phyloP scores from a whole-genome alignment of 2,797 vertebrate genomes.

The Myoxocephalus aenaeus region DNA sequence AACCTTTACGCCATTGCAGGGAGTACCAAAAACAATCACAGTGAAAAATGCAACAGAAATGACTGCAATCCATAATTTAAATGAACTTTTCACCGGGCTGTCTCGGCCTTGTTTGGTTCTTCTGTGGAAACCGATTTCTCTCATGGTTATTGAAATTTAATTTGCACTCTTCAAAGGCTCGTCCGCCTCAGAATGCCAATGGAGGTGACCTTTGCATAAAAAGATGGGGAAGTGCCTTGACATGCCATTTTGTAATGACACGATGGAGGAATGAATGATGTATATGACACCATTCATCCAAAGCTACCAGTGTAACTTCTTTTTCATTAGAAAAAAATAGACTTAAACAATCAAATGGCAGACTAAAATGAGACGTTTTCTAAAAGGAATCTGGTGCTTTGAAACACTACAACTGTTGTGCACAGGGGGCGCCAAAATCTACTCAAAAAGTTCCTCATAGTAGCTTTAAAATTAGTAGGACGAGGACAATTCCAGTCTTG shows the following conservation, averaged over 20 bases:
- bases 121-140: conserved; percentile 56
- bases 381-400: not conserved
- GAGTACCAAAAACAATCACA: conserved; percentile 57
- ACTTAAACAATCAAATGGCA: not conserved
- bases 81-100: conserved; percentile 56
- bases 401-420: not conserved
- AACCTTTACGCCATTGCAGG: conserved; percentile 68
- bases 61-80: conserved; percentile 69
- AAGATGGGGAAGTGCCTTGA: conserved; percentile 40
- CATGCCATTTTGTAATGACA: conserved; percentile 40
- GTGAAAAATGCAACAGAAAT: conserved; percentile 58
- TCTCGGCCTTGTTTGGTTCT: conserved; percentile 33
- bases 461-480: too few species aligned
- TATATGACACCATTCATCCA: conserved; percentile 13
- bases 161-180: conserved; percentile 51
- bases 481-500: too few species aligned
- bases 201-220: conserved; percentile 68
- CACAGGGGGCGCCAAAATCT: not conserved
- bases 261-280: conserved; percentile 17
- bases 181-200: conserved; percentile 55
- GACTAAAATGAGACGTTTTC: not conserved
- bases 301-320: not conserved
- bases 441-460: too few species aligned
- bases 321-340: not conserved
- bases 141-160: conserved; percentile 62